Base-by-base conservation (phyloP, 2,797 vertebrate species). In the Neomorphus geoffroyi region DNA sequence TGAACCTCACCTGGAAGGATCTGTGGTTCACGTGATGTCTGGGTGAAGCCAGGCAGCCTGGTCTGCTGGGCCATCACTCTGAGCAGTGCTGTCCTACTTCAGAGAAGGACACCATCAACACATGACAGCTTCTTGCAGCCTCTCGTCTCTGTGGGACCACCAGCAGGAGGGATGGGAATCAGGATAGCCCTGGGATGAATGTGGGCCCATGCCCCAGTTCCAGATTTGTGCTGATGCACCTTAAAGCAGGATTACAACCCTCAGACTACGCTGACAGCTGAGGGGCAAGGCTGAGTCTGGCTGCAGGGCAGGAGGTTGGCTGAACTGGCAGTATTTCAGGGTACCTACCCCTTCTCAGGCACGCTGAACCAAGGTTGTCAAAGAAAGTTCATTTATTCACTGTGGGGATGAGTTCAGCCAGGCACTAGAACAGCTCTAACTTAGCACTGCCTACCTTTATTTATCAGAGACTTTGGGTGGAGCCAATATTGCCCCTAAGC, bases 211-310 rank as follows among this genome's bases (percentile, higher is more conserved):
- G 7, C 35, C 13, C 43, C 18, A 8, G 39, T 51, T 39, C 51
- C 3, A 0, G 4, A 4, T 35, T 50, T 35, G n/a, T 50, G 22
- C 35, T 28, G 5, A 32, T 9, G n/a, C 35, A 8, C 13, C 56
- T 48, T 27, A 8, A 50, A 77, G 30, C 24, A 39, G 43, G 18
- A 58, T 37, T 51, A 43, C 11, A 41, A 1, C 43, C 10, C 9
- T 75, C 1, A 4, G 26, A 6, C 9, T 18, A 54, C 30, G 62
- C 66, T 61, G 50, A 27, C 30, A 70, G 56, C 32, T 17, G 46
- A 18, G 54, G 19, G 41, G 1, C 28, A 64, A 64, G 78, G 37
- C 41, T 50, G 82, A 51, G 60, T 33, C 37, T 56, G 51, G 26
- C 35, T 51, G 43, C 35, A 28, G 35, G 50, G 58, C 50, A 64